Conservation (phyloP, 92 coral and sea anemone genomes). For the Siderastrea radians region DNA sequence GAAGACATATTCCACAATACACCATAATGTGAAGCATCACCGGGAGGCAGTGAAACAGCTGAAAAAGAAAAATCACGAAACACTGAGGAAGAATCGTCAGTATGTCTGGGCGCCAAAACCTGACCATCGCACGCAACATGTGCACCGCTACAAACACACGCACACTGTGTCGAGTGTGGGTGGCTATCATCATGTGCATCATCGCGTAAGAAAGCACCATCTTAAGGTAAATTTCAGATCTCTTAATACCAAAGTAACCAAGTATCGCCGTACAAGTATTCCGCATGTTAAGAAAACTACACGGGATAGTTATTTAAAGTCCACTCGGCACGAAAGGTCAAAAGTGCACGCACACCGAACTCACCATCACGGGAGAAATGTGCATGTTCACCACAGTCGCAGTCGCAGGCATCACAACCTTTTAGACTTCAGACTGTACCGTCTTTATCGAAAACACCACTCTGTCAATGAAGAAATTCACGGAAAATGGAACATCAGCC, state of each 20-base stretch:
- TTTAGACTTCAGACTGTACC: constrained; percentile 76
- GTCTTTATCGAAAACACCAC: constrained; percentile 73
- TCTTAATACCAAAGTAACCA: neutral
- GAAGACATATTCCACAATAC: constrained; percentile 7
- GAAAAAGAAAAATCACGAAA: neutral
- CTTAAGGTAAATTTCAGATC: neutral
- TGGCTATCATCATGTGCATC: constrained; percentile 12
- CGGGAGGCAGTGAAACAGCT: neutral
- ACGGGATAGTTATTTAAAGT: neutral
- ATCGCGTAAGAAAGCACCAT: neutral
- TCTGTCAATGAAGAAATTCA: constrained; percentile 80
- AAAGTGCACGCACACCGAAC: neutral
- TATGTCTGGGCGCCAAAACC: neutral
- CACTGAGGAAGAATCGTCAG: neutral
- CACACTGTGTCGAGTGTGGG: neutral
- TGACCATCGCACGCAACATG: neutral
- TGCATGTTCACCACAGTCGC: neutral
- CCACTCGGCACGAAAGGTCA: neutral
- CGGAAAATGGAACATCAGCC: constrained; percentile 84
- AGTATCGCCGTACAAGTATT: neutral
- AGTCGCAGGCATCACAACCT: constrained; percentile 39
- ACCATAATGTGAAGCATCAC: neutral
- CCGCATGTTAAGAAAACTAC: constrained; percentile 3
- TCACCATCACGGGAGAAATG: constrained; percentile 7
- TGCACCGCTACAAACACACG: neutral